Evolutionary conservation across 92 coral and sea anemone genomes (phyloP).

Genomic region (Meandrina meandrites): DNA sequence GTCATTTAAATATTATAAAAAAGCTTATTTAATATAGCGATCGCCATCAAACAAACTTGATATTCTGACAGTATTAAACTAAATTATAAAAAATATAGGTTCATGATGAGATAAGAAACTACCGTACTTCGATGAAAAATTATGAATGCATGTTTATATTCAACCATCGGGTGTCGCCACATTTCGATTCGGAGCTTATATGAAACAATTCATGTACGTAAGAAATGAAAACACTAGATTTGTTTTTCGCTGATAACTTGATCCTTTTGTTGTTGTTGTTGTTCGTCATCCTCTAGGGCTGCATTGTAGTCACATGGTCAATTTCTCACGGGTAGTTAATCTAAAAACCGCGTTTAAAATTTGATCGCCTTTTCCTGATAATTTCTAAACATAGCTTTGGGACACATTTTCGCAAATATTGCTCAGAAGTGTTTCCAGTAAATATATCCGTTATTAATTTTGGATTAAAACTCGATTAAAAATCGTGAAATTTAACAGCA

Average conservation of each 20-base stretch:
- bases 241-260: background rate
- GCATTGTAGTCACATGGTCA: background rate
- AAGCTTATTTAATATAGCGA: background rate
- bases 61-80: background rate
- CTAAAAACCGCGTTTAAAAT: slow-evolving; percentile 4
- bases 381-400: background rate
- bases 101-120: background rate
- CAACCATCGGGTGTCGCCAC: background rate
- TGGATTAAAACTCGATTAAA: background rate
- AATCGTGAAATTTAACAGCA: background rate
- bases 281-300: background rate
- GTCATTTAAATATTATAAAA: too few species aligned
- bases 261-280: background rate
- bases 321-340: slow-evolving; percentile 8
- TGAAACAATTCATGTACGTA: background rate
- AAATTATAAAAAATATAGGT: background rate
- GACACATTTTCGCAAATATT: background rate
- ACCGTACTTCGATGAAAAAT: background rate
- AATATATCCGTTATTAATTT: background rate
- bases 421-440: background rate
- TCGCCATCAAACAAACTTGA: background rate
- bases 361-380: background rate
- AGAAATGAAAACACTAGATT: background rate
- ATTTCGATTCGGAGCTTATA: background rate
- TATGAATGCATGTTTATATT: background rate